Evolutionary conservation across 1,140 invertebrate species (phyloP).

Genomic region (Philotrypesis tridentata): DNA sequence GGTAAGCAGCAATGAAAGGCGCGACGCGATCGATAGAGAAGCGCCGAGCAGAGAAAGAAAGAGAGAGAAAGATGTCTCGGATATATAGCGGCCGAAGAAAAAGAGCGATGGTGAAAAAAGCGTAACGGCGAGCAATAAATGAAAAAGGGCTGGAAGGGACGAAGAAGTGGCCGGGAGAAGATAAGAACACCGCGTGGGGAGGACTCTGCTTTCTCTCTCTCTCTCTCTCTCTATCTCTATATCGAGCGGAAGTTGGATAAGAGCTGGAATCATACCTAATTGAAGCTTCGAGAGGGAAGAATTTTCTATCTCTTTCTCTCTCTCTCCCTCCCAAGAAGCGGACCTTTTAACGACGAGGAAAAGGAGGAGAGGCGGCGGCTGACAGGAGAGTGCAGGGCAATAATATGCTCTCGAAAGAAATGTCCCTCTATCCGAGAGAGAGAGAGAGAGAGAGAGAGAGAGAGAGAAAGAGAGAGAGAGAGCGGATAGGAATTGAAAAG

Average conservation of each 20-base stretch:
- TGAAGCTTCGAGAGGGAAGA: conserved; percentile 33
- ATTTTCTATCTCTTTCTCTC: conserved; percentile 12
- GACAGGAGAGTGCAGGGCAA: conserved; percentile 15
- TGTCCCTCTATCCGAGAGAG: too few species aligned
- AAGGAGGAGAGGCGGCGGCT: too few species aligned
- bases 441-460: too few species aligned
- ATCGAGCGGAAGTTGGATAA: conserved; percentile 40
- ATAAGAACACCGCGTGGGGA: conserved; percentile 8
- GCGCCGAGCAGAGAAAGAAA: too few species aligned
- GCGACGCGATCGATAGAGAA: background rate
- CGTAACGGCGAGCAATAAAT: conserved; percentile 23
- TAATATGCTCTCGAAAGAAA: conserved; percentile 48
- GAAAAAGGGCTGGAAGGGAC: background rate
- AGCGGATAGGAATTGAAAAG: conserved; percentile 38
- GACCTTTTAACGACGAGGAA: conserved; percentile 41
- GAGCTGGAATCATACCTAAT: conserved; percentile 46
- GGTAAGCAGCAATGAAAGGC: background rate
- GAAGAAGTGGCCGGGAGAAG: conserved; percentile 18
- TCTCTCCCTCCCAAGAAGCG: background rate
- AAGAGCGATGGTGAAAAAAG: background rate
- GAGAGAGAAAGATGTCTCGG: background rate
- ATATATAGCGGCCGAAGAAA: background rate
- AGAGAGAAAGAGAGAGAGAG: too few species aligned
- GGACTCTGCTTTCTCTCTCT: background rate
- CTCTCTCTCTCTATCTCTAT: conserved; percentile 15